Evolutionary conservation across 1,140 invertebrate genomes (phyloP).

Genomic region (Conus betulinus): DNA sequence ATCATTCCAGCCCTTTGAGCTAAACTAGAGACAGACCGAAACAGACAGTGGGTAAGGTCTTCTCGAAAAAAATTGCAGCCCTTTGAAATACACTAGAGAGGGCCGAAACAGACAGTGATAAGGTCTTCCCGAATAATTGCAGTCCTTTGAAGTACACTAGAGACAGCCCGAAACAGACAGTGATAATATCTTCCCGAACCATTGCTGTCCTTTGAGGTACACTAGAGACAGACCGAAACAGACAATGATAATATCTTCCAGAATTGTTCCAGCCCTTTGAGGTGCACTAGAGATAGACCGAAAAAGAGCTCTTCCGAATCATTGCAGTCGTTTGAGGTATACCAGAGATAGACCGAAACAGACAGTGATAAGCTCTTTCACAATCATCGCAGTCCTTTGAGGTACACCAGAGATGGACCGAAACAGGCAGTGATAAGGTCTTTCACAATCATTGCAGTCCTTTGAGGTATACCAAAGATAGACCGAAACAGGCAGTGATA

Average conservation of each 20-base stretch:
- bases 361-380: too few relatives aligned
- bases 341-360: background rate
- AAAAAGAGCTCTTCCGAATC: constrained; percentile 15
- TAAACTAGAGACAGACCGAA: constrained; percentile 27
- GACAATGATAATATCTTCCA: too few relatives aligned
- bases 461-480: background rate
- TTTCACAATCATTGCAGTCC: constrained; percentile 33
- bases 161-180: background rate
- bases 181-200: constrained; percentile 12
- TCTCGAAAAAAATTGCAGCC: too few relatives aligned
- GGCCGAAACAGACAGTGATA: too few relatives aligned
- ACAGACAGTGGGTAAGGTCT: too few relatives aligned
- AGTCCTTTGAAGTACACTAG: constrained; percentile 18
- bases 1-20: constrained; percentile 33
- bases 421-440: too few relatives aligned
- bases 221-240: constrained; percentile 8
- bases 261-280: too few relatives aligned
- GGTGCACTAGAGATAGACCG: background rate
- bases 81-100: too few relatives aligned
- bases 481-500: too few relatives aligned
- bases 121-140: constrained; percentile 18
- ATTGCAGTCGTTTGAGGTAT: constrained; percentile 35
- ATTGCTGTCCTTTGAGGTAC: constrained; percentile 34
- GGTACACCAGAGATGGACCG: too few relatives aligned
- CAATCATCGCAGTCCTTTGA: too few relatives aligned